phyloP scores from a whole-genome alignment of 2,888 invertebrate genomes.

The Crepidodera aurea region DNA sequence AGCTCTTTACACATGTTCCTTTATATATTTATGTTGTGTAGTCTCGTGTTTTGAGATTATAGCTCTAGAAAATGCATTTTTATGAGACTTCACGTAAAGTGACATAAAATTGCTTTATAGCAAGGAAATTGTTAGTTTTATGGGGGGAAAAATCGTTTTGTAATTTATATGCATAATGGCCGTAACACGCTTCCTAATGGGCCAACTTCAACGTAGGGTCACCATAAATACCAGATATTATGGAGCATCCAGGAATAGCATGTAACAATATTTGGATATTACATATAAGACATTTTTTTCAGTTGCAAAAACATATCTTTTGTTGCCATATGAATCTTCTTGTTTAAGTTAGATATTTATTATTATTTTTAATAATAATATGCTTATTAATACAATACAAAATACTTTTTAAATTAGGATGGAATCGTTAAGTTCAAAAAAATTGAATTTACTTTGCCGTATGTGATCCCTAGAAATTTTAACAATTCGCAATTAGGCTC shows the following conservation, averaged over 20 bases:
- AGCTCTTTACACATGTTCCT: constrained; percentile 9
- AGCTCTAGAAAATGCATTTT: constrained; percentile 51
- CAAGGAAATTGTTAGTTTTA: constrained; percentile 55
- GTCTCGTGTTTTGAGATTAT: constrained; percentile 48
- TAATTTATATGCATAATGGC: constrained; percentile 51
- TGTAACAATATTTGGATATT: background rate
- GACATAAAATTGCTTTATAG: constrained; percentile 55
- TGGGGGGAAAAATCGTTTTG: constrained; percentile 49
- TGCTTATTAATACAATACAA: too few species aligned
- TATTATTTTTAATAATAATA: too few species aligned
- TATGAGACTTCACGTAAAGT: constrained; percentile 50
- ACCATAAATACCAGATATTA: constrained; percentile 19
- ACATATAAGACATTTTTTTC: too few species aligned
- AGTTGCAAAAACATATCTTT: too few species aligned
- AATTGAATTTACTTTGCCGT: too few species aligned
- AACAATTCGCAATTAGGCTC: background rate
- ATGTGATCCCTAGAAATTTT: too few species aligned
- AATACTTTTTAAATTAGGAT: too few species aligned
- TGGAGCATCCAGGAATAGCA: background rate
- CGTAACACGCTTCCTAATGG: constrained; percentile 14
- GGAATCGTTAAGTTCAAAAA: too few species aligned
- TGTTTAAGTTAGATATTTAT: too few species aligned
- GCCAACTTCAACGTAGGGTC: constrained; percentile 7
- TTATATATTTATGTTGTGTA: constrained; percentile 33
- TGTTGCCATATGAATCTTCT: too few species aligned